These are phyloP conservation scores for Eupelmus urozonus DNA, from an alignment of 2,888 invertebrate species.

Conservation along the genomic window DNA sequence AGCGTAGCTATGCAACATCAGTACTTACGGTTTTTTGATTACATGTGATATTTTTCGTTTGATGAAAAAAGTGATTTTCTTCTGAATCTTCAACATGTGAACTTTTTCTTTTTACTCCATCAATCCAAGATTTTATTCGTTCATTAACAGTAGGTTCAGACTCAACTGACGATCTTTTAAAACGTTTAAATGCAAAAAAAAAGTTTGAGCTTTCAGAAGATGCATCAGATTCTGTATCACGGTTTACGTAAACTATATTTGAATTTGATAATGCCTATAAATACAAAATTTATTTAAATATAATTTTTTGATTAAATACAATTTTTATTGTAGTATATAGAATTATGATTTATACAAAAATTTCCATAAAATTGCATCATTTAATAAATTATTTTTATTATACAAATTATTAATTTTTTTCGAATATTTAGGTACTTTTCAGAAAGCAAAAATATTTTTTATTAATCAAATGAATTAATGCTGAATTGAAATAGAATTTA, in stretches of 20 bases:
- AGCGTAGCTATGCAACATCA: no score
- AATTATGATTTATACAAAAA: neutral
- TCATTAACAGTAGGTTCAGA: constrained; percentile 47
- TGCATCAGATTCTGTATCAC: constrained; percentile 59
- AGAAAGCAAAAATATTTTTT: no score
- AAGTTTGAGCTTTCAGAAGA: constrained; percentile 46
- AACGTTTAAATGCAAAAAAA: constrained; percentile 56
- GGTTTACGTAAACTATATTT: constrained; percentile 62
- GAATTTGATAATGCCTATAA: constrained; percentile 45
- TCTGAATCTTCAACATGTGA: neutral
- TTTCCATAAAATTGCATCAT: no score
- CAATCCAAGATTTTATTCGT: constrained; percentile 55
- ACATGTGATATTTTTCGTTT: constrained; percentile 36
- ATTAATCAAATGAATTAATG: no score
- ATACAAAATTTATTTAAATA: neutral
- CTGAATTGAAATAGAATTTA: no score
- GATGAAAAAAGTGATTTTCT: constrained; percentile 51
- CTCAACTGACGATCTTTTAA: constrained; percentile 40
- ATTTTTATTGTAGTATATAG: neutral
- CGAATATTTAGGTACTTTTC: no score
- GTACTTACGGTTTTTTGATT: constrained; percentile 31
- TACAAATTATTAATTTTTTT: no score
- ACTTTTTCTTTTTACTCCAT: constrained; percentile 38
- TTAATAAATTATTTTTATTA: no score
- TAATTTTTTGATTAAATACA: constrained; percentile 3